Evolutionary conservation across 2,113 vertebrate genomes (phyloP), one percentile per base, ranked within the genome.

Genomic region (Varanus komodoensis): DNA sequence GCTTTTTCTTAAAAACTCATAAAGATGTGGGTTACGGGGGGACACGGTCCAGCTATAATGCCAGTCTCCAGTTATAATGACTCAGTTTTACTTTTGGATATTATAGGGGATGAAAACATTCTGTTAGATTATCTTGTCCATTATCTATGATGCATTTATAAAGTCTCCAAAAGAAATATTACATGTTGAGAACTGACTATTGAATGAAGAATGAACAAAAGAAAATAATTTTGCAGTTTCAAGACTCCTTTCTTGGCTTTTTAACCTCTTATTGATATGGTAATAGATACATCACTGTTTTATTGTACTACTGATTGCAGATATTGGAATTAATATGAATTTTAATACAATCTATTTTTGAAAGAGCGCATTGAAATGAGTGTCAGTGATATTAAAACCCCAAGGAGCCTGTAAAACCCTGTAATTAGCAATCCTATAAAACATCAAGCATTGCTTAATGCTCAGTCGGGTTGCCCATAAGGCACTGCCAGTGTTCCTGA

Each of bases 61-160:
- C 11, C 57, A 88, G 2, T 0, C 82, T 87, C 92, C 91, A 94
- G 93, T 95, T 94, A 82, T 71, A 82, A 8, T 90, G 91, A 87
- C 68, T 87, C 50, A 19, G 1, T 3, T 67, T 69, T 69, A 52
- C 11, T 95, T 93, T 94, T 91, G 92, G 93, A 90, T 85, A 78
- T 44, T 90, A 94, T 88, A 75, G 91, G 89, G 93, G 34, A 92
- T 88, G 89, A 88, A 84, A 44, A 88, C 94, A 83, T 93, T 90
- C 86, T 94, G 61, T 92, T 93, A 93, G 80, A 74, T 92, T 90
- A 91, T 93, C 86, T 92, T 94, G 77, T 94, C 86, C 74, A 82
- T 94, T 94, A 52, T 67, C 77, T 29, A 48, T 92, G 89, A 94
- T 84, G 87, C 27, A 88, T 71, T 34, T 90, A 7, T 80, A 95